Evolutionary conservation across 1,140 invertebrate species (phyloP).

Genomic region (Apis florea): DNA sequence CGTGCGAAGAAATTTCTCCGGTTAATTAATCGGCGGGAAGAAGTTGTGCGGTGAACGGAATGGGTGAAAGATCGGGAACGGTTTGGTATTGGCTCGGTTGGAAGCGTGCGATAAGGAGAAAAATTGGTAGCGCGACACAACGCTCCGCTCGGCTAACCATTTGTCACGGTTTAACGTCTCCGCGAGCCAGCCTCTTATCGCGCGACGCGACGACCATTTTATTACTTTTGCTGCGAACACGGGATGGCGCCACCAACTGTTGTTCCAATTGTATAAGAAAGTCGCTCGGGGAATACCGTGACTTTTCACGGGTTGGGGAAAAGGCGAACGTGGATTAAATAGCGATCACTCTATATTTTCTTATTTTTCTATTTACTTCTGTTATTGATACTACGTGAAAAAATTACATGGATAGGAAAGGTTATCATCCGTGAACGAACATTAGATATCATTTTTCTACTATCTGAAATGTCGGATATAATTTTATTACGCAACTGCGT

Average conservation of each 20-base stretch:
- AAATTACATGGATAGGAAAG: neutral
- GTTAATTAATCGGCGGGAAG: neutral
- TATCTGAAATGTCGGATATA: no score
- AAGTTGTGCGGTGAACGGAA: neutral
- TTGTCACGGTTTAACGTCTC: conserved; percentile 2
- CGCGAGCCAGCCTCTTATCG: conserved; percentile 16
- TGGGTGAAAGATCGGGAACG: neutral
- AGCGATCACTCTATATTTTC: no score
- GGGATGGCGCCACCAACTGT: conserved; percentile 54
- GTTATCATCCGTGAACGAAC: neutral
- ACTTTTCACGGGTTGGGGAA: no score
- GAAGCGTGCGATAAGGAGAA: conserved; percentile 4
- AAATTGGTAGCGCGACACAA: conserved; percentile 3
- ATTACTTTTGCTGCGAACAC: conserved; percentile 20
- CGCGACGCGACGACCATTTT: conserved; percentile 24
- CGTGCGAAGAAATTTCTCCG: neutral
- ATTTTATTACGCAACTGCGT: neutral
- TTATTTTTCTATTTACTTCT: no score
- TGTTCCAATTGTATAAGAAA: conserved; percentile 4
- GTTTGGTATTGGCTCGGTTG: neutral
- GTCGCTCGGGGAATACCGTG: no score
- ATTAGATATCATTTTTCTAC: neutral
- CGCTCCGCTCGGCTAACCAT: neutral
- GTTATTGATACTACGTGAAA: no score
- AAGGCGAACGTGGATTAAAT: no score